Percentiles rank a stretch among this genome's conserved stretches.
Evolutionary conservation across 2,797 vertebrate species (phyloP).

Genomic region (Knipowitschia caucasica): DNA sequence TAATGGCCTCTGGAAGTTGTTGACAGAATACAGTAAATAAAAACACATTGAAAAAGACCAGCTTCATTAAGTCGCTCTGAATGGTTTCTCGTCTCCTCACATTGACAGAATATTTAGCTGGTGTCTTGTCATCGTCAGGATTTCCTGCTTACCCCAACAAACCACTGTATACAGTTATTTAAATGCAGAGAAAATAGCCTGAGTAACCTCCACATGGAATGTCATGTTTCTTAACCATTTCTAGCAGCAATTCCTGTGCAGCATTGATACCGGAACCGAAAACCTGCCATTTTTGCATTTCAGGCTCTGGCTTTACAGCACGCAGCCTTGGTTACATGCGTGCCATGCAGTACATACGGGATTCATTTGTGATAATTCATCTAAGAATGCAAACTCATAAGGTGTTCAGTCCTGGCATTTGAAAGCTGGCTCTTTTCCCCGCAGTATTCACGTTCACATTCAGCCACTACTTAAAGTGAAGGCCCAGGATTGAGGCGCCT

Average conservation of each 20-base stretch:
- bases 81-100: constrained; percentile 37
- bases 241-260: constrained; percentile 48
- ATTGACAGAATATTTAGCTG: constrained; percentile 58
- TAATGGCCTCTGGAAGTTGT: constrained; percentile 20
- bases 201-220: constrained; percentile 87
- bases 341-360: constrained; percentile 9
- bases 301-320: constrained; percentile 13
- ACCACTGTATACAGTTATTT: constrained; percentile 34
- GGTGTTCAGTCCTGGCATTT: constrained; percentile 22
- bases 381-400: background rate
- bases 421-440: constrained; percentile 78
- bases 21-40: constrained; percentile 20
- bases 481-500: constrained; percentile 67
- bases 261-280: constrained; percentile 28
- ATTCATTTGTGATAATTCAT: constrained; percentile 4
- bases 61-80: constrained; percentile 18
- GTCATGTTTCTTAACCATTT: constrained; percentile 84
- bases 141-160: constrained; percentile 28
- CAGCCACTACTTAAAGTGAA: constrained; percentile 79
- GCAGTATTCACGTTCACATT: constrained; percentile 83
- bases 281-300: constrained; percentile 9
- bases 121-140: constrained; percentile 28
- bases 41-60: constrained; percentile 12
- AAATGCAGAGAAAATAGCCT: constrained; percentile 55
- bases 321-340: constrained; percentile 4